Evolutionary conservation across 1,140 invertebrate species (phyloP), one percentile per base, ranked within the genome.

Genomic region (Schmidtea mediterranea): DNA sequence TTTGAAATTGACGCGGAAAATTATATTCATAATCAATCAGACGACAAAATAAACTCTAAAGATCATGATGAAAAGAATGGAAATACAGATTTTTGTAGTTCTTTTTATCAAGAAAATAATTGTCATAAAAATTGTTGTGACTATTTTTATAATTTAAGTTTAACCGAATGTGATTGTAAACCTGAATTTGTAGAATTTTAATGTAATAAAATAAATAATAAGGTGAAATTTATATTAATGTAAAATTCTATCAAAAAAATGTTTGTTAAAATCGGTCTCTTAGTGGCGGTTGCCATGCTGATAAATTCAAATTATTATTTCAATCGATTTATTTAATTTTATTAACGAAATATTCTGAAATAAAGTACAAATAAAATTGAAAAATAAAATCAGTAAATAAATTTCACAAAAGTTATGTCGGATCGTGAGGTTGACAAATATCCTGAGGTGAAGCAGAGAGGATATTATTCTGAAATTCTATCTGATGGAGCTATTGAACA

Each of bases 391-490:
- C 3, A 45, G 26, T 36, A 46, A 24, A 6, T 23, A 24, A 46
- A 51, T 37, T n/a, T n/a, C 36, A 46, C 41, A 40, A 43, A 51
- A 8, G n/a, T 46, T 51, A 21, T 21, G 19, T 43, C 38, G 49
- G 40, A 43, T 1, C 43, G 46, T 32, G 26, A 32, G 10, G 10
- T 32, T 32, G 26, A 32, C 10, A 52, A 52, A 18, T 66, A 65
- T 51, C 63, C 63, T 41, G 59, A 62, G 52, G 62, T 65, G 15
- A 63, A 62, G 55, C 61, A 64, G 43, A 52, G 61, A 52, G 63
- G 63, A 21, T 66, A 53, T 51, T 66, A 66, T 51, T 66, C 63
- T 8, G 63, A 65, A 56, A 58, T 63, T 39, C 53, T 62, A 36
- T 39, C 52, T 24, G 55, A 60, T 49, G 55, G 52, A 21, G 53